phyloP scores from a whole-genome alignment of 2,113 vertebrate species.

The Pterocles gutturalis region DNA sequence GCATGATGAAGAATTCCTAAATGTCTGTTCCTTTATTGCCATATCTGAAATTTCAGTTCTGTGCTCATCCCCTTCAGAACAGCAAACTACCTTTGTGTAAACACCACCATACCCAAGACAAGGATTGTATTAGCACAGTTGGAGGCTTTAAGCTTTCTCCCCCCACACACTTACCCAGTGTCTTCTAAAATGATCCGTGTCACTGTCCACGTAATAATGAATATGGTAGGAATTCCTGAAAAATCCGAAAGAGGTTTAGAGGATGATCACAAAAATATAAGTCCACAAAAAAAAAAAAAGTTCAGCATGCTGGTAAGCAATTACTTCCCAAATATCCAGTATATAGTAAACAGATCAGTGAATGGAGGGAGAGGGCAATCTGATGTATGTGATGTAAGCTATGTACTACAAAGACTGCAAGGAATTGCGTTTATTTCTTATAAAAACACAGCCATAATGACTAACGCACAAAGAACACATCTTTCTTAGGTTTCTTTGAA shows the following conservation, averaged over 20 bases:
- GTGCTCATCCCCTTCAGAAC: background rate
- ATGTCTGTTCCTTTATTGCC: background rate
- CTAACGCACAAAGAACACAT: background rate
- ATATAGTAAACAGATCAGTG: background rate
- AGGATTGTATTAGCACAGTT: background rate
- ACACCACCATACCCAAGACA: background rate
- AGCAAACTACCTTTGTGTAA: background rate
- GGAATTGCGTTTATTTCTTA: background rate
- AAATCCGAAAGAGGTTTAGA: background rate
- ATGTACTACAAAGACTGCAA: background rate
- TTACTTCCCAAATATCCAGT: background rate
- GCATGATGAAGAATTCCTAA: background rate
- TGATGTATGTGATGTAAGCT: background rate
- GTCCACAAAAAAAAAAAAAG: background rate
- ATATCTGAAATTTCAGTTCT: background rate
- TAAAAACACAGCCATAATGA: background rate
- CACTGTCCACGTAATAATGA: slow-evolving; percentile 82
- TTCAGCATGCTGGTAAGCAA: background rate
- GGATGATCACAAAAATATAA: background rate
- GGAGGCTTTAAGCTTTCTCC: background rate
- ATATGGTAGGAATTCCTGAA: slow-evolving; percentile 87
- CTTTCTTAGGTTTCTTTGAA: background rate
- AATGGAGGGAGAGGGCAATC: background rate
- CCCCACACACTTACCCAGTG: slow-evolving; percentile 82
- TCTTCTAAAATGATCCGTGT: slow-evolving; percentile 88